Evolutionary conservation across 2,888 invertebrate species (phyloP).

Genomic region (Alcis repandata): DNA sequence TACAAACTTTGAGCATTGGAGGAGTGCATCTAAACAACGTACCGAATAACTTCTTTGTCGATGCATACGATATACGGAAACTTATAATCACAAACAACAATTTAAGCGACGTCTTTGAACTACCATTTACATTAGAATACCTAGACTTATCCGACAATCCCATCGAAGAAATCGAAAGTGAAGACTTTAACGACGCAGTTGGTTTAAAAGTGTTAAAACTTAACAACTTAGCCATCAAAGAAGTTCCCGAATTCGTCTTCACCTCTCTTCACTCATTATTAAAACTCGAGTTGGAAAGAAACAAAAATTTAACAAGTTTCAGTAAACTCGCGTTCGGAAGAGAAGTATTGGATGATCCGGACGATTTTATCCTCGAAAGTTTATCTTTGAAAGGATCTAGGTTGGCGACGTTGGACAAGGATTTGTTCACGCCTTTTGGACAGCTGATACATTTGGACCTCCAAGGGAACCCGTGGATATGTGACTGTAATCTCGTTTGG

Average conservation of each 20-base stretch:
- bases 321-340: slow-evolving; percentile 75
- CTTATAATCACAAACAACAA: slow-evolving; percentile 85
- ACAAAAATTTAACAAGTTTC: slow-evolving; percentile 82
- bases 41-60: slow-evolving; percentile 75
- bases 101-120: slow-evolving; percentile 81
- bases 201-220: slow-evolving; percentile 84
- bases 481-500: slow-evolving; percentile 88
- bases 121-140: slow-evolving; percentile 86
- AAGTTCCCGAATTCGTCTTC: slow-evolving; percentile 85
- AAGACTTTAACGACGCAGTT: slow-evolving; percentile 81
- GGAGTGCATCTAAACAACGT: slow-evolving; percentile 66
- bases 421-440: slow-evolving; percentile 78
- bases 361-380: slow-evolving; percentile 76
- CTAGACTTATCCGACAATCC: slow-evolving; percentile 89
- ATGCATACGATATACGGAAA: slow-evolving; percentile 76
- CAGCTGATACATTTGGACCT: slow-evolving; percentile 80
- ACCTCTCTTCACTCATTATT: slow-evolving; percentile 82
- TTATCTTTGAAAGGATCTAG: slow-evolving; percentile 81
- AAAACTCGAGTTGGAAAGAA: slow-evolving; percentile 84
- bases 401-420: slow-evolving; percentile 69
- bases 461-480: slow-evolving; percentile 88
- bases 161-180: slow-evolving; percentile 77
- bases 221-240: slow-evolving; percentile 85
- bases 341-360: slow-evolving; percentile 70
- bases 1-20: slow-evolving; percentile 68